Percentiles rank a stretch among this genome's conserved stretches.
Conservation (phyloP, 2,113 vertebrate species). For the Lycocorax pyrrhopterus region DNA sequence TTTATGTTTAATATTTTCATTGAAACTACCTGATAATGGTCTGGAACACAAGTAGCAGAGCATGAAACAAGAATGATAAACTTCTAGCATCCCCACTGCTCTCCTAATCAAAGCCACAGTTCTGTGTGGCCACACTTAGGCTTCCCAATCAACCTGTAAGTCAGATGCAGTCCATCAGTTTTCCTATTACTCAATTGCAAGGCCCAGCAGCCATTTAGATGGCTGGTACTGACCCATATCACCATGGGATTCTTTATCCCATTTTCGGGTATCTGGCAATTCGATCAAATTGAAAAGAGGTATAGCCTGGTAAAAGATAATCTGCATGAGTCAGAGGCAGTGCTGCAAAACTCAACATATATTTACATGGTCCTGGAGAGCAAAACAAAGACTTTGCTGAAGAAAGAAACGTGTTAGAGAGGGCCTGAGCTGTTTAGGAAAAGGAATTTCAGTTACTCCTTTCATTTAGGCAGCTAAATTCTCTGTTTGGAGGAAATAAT, state of each 20-base stretch:
- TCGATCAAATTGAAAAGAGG: neutral
- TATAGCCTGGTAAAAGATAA: neutral
- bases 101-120: neutral
- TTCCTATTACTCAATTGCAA: neutral
- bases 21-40: neutral
- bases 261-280: neutral
- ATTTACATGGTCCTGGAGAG: neutral
- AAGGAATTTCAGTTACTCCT: neutral
- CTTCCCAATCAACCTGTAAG: neutral
- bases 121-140: neutral
- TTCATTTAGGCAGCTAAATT: neutral
- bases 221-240: neutral
- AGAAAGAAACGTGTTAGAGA: neutral
- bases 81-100: neutral
- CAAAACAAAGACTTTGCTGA: neutral
- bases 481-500: neutral
- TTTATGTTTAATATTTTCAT: neutral
- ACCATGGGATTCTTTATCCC: neutral
- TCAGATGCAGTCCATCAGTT: constrained; percentile 6
- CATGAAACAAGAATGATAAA: neutral
- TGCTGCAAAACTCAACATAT: neutral
- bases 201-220: neutral
- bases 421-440: neutral
- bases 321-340: neutral
- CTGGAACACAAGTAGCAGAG: neutral